Percentiles rank a stretch among this genome's conserved stretches.
phyloP scores from a whole-genome alignment of 2,888 invertebrate genomes.

The Petrophora chlorosata region DNA sequence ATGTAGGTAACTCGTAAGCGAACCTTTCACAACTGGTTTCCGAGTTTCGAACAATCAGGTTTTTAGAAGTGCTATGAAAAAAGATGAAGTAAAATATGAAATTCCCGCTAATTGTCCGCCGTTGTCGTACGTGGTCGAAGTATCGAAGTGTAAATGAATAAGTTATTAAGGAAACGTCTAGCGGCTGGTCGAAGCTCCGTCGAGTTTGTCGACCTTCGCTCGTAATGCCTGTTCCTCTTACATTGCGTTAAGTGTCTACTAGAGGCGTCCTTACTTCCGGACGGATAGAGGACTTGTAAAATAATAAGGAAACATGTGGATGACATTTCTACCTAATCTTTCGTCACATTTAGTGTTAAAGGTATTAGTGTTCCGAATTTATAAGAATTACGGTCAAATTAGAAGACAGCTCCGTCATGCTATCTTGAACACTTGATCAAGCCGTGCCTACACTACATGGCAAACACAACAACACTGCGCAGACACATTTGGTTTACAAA shows the following conservation, averaged over 20 bases:
- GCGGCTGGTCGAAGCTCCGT: slow-evolving; percentile 39
- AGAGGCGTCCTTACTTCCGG: slow-evolving; percentile 31
- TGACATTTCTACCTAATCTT: too few relatives aligned
- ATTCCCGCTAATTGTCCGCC: slow-evolving; percentile 20
- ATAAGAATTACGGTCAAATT: slow-evolving; percentile 1
- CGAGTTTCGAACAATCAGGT: slow-evolving; percentile 36
- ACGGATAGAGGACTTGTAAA: too few relatives aligned
- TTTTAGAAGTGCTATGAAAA: slow-evolving; percentile 31
- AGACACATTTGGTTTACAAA: too few relatives aligned
- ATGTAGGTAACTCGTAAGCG: slow-evolving; percentile 9
- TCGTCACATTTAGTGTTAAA: background rate
- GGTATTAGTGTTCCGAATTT: background rate
- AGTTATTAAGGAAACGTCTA: slow-evolving; percentile 57
- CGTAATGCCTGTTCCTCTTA: slow-evolving; percentile 47
- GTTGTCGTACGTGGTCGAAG: slow-evolving; percentile 32
- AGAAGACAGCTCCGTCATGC: slow-evolving; percentile 10
- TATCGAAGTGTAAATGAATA: slow-evolving; percentile 50
- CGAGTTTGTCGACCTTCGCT: slow-evolving; percentile 67
- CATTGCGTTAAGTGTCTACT: slow-evolving; percentile 39
- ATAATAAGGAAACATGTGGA: too few relatives aligned
- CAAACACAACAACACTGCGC: too few relatives aligned
- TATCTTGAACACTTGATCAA: background rate
- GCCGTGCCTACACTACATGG: background rate
- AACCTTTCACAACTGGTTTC: slow-evolving; percentile 43
- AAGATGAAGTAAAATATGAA: slow-evolving; percentile 18